These are phyloP conservation scores for Pristionchus exspectatus DNA, from an alignment of 2,888 invertebrate genomes.

Conservation along the genomic window DNA sequence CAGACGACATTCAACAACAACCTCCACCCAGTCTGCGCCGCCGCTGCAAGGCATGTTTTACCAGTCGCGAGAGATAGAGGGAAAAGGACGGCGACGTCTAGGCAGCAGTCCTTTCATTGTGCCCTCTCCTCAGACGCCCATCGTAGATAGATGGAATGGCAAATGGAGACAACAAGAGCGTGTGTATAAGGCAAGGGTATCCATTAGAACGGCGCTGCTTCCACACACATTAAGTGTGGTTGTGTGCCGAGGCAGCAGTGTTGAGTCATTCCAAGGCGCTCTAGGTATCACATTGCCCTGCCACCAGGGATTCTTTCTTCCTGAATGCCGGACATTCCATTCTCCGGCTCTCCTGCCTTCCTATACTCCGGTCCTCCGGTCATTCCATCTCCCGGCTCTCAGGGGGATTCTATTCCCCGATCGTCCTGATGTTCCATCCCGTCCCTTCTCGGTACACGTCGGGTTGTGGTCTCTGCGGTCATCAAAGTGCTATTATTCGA, in stretches of 20 bases:
- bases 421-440: background rate
- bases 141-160: background rate
- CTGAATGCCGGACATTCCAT: no score
- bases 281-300: no score
- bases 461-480: background rate
- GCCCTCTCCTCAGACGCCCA: background rate
- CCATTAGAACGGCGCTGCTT: no score
- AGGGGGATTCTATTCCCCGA: background rate
- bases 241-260: no score
- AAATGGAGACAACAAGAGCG: background rate
- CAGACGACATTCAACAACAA: background rate
- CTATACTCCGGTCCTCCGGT: background rate
- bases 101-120: background rate
- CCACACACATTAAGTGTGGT: no score
- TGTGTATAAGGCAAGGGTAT: no score
- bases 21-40: background rate
- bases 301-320: no score
- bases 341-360: background rate
- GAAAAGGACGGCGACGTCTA: no score
- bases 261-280: no score
- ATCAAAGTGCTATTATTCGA: constrained; percentile 21
- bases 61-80: no score
- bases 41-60: background rate
- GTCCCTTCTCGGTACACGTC: background rate
- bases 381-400: background rate